Percentiles rank a stretch among this genome's conserved stretches.
These are phyloP conservation scores for Epizoanthus illoricatus DNA, from an alignment of 92 coral and sea anemone genomes.

Conservation along the genomic window DNA sequence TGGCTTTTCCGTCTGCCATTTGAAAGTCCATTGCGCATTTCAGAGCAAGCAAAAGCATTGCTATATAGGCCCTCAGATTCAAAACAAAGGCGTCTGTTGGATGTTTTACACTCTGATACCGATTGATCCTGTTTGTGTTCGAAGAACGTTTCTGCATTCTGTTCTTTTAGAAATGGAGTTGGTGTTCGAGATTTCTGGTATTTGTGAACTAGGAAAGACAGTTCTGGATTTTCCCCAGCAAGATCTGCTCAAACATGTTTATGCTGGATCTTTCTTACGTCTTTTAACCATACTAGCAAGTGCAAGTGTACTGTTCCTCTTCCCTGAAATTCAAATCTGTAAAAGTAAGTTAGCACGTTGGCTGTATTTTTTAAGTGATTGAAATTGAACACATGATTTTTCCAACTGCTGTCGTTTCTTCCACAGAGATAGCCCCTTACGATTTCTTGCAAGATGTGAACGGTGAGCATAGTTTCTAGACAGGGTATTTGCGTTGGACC, in stretches of 20 bases:
- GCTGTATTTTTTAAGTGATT: neutral
- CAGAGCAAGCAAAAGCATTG: constrained; percentile 45
- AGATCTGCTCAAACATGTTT: neutral
- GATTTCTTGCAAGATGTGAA: constrained; percentile 15
- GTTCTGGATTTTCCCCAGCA: no score
- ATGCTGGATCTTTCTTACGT: neutral
- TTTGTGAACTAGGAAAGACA: constrained; percentile 9
- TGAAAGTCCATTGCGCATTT: constrained; percentile 64
- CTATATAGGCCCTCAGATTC: constrained; percentile 55
- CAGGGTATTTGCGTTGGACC: constrained; percentile 41
- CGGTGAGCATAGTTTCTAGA: constrained; percentile 23
- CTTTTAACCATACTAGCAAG: constrained; percentile 37
- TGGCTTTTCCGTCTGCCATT: constrained; percentile 44
- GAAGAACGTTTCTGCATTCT: constrained; percentile 13
- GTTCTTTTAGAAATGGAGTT: neutral
- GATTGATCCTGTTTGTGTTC: neutral
- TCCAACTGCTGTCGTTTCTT: neutral
- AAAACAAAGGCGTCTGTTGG: constrained; percentile 38
- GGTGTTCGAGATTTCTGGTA: constrained; percentile 9
- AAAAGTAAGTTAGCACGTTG: constrained; percentile 42
- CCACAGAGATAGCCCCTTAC: constrained; percentile 29
- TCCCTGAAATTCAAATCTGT: constrained; percentile 43
- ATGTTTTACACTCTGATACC: neutral
- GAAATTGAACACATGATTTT: constrained; percentile 1
- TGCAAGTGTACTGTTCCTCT: constrained; percentile 51